Conservation (phyloP, 2,888 invertebrate species). For the Dryobota labecula region DNA sequence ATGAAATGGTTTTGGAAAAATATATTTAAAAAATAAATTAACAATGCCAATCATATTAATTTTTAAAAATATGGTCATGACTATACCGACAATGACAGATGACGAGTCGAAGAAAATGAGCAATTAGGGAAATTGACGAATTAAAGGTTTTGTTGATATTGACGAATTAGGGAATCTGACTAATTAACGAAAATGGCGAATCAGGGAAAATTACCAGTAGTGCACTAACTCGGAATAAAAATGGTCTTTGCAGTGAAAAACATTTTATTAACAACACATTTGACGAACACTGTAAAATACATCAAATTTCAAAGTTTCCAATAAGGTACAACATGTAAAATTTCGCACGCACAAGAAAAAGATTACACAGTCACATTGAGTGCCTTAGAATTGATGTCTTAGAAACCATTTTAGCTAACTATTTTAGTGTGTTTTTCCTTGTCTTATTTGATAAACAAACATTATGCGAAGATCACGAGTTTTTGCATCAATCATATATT, state of each 20-base stretch:
- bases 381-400: slow-evolving; percentile 22
- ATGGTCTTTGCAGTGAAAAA: slow-evolving; percentile 36
- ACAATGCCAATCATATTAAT: no score
- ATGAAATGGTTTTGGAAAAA: no score
- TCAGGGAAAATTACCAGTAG: no score
- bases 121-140: no score
- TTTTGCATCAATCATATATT: not conserved
- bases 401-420: slow-evolving; percentile 21
- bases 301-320: slow-evolving; percentile 22
- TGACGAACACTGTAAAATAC: slow-evolving; percentile 32
- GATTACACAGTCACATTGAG: slow-evolving; percentile 41
- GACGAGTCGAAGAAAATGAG: no score
- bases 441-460: slow-evolving; percentile 25
- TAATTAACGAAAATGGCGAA: no score
- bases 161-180: no score
- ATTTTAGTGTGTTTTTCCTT: not conserved
- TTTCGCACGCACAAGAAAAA: slow-evolving; percentile 37
- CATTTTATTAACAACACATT: slow-evolving; percentile 51
- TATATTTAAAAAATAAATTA: no score
- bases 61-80: no score
- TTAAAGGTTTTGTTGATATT: no score
- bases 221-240: no score
- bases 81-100: no score
- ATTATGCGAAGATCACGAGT: not conserved
- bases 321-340: slow-evolving; percentile 30